A percentile compares a stretch with the other conserved stretches of the same genome.
phyloP scores from a whole-genome alignment of 1,140 invertebrate species.

The Vollenhovia emeryi region DNA sequence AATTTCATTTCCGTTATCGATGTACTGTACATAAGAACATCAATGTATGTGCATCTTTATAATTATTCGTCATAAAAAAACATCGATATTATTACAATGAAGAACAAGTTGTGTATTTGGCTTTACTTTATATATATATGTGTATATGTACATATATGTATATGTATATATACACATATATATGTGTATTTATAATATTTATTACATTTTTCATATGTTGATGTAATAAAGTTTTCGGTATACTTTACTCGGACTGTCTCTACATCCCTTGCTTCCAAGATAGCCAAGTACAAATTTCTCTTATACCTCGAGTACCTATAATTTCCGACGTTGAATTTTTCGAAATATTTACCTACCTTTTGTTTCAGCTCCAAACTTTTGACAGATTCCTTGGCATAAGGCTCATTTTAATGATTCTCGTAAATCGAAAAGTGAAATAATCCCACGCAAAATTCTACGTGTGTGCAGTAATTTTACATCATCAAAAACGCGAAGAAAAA shows the following conservation, averaged over 20 bases:
- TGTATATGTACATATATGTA: constrained; percentile 31
- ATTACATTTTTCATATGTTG: constrained; percentile 74
- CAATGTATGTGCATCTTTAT: too few species aligned
- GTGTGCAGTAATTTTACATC: neutral
- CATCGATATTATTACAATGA: constrained; percentile 59
- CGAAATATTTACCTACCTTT: neutral
- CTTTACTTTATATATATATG: constrained; percentile 66
- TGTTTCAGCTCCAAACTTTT: constrained; percentile 17
- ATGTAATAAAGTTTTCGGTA: constrained; percentile 73
- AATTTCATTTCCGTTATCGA: constrained; percentile 63
- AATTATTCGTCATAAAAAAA: constrained; percentile 25
- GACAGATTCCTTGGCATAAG: neutral
- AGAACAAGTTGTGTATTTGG: constrained; percentile 64
- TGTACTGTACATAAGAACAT: constrained; percentile 67
- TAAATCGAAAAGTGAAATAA: constrained; percentile 37
- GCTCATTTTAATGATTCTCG: neutral
- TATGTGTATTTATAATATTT: constrained; percentile 75
- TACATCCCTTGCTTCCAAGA: constrained; percentile 13
- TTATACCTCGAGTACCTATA: neutral
- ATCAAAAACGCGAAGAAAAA: neutral
- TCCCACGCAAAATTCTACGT: neutral
- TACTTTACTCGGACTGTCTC: constrained; percentile 52
- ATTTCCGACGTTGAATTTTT: neutral
- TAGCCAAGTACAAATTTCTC: neutral
- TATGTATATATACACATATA: constrained; percentile 47